phyloP scores from a whole-genome alignment of 2,888 invertebrate genomes.

The Clistopyga incitator region DNA sequence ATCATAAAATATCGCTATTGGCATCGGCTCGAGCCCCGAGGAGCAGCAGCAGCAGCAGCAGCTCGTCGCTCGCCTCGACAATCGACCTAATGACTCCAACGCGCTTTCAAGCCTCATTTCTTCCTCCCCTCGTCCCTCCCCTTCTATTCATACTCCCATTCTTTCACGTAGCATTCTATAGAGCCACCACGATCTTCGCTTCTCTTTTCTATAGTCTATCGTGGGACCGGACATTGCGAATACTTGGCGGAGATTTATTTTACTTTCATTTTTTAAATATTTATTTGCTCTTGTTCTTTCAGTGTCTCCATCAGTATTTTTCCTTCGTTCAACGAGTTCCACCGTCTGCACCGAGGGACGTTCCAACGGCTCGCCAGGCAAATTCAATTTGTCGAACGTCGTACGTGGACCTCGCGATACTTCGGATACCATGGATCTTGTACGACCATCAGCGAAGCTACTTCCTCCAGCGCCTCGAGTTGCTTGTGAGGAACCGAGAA shows the following conservation, averaged over 20 bases:
- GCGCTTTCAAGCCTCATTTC: slow-evolving; percentile 29
- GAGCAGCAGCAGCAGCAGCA: neutral
- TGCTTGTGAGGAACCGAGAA: slow-evolving; percentile 21
- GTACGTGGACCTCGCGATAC: slow-evolving; percentile 3
- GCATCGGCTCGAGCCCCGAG: slow-evolving; percentile 55
- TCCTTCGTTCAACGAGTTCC: slow-evolving; percentile 21
- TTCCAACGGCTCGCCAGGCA: slow-evolving; percentile 18
- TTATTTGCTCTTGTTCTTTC: slow-evolving; percentile 14
- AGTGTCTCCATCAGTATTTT: slow-evolving; percentile 8
- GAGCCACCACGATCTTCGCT: neutral
- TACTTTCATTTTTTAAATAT: neutral
- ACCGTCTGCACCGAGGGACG: slow-evolving; percentile 18
- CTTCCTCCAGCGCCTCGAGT: slow-evolving; percentile 1
- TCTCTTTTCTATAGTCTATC: slow-evolving; percentile 55
- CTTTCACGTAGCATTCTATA: slow-evolving; percentile 35
- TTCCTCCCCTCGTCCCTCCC: slow-evolving; percentile 51
- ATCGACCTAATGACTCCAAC: slow-evolving; percentile 66
- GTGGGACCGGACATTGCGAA: slow-evolving; percentile 29
- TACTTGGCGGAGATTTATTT: slow-evolving; percentile 35
- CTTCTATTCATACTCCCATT: slow-evolving; percentile 38
- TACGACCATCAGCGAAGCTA: neutral
- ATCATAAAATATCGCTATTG: slow-evolving; percentile 64
- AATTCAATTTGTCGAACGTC: slow-evolving; percentile 51
- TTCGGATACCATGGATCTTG: neutral
- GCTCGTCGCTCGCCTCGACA: slow-evolving; percentile 54